Conservation (phyloP, 2,113 vertebrate species). For the Datnioides undecimradiatus region DNA sequence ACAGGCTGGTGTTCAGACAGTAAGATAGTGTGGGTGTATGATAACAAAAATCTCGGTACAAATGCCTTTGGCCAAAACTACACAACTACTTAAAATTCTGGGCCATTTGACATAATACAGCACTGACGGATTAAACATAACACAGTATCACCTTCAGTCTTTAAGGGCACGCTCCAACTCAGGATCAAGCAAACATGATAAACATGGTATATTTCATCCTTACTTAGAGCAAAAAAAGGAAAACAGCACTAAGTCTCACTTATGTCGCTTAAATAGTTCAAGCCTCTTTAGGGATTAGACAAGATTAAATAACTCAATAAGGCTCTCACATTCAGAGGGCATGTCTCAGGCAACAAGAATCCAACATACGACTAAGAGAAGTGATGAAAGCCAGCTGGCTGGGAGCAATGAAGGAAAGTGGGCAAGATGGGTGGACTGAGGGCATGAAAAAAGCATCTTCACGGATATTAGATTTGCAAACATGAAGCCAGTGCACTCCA, state of each 20-base stretch:
- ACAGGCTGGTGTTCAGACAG: background rate
- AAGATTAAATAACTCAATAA: slow-evolving; percentile 64
- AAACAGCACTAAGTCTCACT: slow-evolving; percentile 53
- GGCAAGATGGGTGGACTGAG: slow-evolving; percentile 34
- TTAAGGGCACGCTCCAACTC: slow-evolving; percentile 5
- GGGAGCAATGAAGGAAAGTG: slow-evolving; percentile 10
- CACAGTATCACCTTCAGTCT: background rate
- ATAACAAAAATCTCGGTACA: background rate
- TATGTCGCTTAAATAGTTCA: slow-evolving; percentile 60
- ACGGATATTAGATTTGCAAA: slow-evolving; percentile 63
- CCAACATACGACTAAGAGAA: slow-evolving; percentile 41
- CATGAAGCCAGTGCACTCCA: slow-evolving; percentile 40
- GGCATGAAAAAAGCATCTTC: slow-evolving; percentile 49
- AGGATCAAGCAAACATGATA: slow-evolving; percentile 24
- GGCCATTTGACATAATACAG: slow-evolving; percentile 4
- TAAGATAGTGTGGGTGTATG: background rate
- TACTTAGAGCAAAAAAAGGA: slow-evolving; percentile 40
- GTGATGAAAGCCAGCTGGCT: slow-evolving; percentile 45
- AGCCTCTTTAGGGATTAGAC: slow-evolving; percentile 71
- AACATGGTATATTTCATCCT: slow-evolving; percentile 49
- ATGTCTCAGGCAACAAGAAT: slow-evolving; percentile 48
- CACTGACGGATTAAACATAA: slow-evolving; percentile 17
- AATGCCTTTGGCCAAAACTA: background rate
- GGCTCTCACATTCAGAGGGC: slow-evolving; percentile 53
- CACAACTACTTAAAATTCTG: background rate